phyloP scores from a whole-genome alignment of 2,113 vertebrate genomes.

The Benthochromis sp. region DNA sequence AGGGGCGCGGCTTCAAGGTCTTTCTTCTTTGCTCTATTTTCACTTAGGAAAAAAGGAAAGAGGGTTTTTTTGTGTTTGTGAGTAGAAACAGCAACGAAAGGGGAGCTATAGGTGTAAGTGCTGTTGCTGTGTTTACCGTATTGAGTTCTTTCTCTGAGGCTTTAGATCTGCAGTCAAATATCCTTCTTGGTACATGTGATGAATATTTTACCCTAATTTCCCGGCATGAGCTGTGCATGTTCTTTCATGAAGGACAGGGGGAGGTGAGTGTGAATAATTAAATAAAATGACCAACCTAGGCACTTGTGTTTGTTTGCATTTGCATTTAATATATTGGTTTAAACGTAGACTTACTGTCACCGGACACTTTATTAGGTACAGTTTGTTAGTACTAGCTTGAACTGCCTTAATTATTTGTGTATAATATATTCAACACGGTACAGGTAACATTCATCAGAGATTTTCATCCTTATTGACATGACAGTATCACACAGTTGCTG shows the following conservation, averaged over 20 bases:
- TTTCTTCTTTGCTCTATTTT: background rate
- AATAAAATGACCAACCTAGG: background rate
- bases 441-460: background rate
- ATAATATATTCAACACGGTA: background rate
- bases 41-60: background rate
- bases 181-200: background rate
- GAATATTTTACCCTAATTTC: conserved; percentile 56
- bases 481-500: background rate
- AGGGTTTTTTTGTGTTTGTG: background rate
- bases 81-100: background rate
- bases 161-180: background rate
- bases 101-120: background rate
- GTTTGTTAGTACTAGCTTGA: background rate
- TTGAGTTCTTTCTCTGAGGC: background rate
- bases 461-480: background rate
- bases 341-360: background rate
- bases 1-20: background rate
- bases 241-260: conserved; percentile 25
- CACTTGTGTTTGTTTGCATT: background rate
- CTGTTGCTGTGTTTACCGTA: conserved; percentile 1
- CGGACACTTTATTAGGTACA: background rate
- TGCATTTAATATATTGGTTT: background rate
- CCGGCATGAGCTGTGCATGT: background rate
- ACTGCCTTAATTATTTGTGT: background rate
- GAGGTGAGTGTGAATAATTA: conserved; percentile 4